Conservation (phyloP, 2,797 vertebrate genomes). For the Peromyscus melanophrys region DNA sequence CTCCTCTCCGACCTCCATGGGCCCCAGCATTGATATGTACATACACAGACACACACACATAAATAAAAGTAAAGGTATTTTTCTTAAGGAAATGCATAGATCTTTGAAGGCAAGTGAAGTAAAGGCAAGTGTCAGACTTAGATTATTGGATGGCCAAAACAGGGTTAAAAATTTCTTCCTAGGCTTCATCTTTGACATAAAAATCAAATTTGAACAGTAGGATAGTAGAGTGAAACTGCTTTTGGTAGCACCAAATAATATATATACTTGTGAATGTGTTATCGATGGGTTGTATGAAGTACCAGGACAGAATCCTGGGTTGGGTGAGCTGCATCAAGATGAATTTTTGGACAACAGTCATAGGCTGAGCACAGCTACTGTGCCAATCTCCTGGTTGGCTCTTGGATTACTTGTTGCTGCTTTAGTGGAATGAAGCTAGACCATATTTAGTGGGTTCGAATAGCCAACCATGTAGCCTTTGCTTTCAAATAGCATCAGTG, state of each 20-base stretch:
- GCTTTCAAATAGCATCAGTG: neutral
- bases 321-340: neutral
- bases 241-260: neutral
- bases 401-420: neutral
- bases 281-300: neutral
- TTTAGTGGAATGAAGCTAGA: conserved; percentile 39
- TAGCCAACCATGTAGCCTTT: neutral
- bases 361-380: neutral
- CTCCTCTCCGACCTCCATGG: neutral
- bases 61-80: neutral
- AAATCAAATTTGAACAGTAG: conserved; percentile 50
- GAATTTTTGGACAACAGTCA: neutral
- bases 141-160: neutral
- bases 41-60: neutral
- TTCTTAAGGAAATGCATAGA: neutral
- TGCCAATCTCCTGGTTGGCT: neutral
- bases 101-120: neutral
- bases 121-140: neutral
- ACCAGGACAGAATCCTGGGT: neutral
- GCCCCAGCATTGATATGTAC: too few species aligned
- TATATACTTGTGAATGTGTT: neutral
- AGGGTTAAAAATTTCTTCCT: neutral
- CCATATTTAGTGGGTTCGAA: neutral
- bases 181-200: conserved; percentile 1
- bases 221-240: conserved; percentile 19